Conservation (phyloP, 2,797 vertebrate species). For the Ambastaia sidthimunki region DNA sequence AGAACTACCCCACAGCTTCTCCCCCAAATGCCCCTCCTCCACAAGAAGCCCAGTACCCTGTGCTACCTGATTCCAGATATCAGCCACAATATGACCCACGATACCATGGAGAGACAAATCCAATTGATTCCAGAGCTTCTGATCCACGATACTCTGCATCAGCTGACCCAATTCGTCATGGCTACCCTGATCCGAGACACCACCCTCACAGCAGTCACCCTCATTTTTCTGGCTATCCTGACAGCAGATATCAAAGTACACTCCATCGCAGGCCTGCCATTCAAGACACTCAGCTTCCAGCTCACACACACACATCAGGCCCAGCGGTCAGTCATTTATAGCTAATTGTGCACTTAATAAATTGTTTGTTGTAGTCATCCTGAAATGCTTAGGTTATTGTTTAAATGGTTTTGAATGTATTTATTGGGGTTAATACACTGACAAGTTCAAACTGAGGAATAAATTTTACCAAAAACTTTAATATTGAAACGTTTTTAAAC, state of each 20-base stretch:
- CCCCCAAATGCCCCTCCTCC: background rate
- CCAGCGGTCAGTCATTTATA: constrained; percentile 66
- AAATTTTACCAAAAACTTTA: too few species aligned
- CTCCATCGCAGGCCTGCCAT: constrained; percentile 63
- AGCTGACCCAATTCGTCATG: background rate
- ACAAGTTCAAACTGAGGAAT: too few species aligned
- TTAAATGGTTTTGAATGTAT: background rate
- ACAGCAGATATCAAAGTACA: constrained; percentile 58
- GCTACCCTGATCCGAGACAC: constrained; percentile 48
- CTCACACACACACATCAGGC: constrained; percentile 71
- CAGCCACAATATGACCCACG: constrained; percentile 51
- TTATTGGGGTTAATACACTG: too few species aligned
- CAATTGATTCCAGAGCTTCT: constrained; percentile 54
- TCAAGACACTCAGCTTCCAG: constrained; percentile 52
- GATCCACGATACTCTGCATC: constrained; percentile 28
- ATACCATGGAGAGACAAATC: constrained; percentile 46
- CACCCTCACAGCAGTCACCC: constrained; percentile 37
- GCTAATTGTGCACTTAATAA: background rate
- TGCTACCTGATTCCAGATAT: constrained; percentile 40
- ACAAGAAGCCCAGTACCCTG: constrained; percentile 46
- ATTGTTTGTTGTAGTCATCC: background rate
- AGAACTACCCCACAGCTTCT: constrained; percentile 56
- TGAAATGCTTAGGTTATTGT: background rate
- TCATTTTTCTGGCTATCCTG: constrained; percentile 44
- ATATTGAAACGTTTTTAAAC: too few species aligned